Base-by-base conservation (phyloP, 1,140 invertebrate genomes). In the Vanessa tameamea region DNA sequence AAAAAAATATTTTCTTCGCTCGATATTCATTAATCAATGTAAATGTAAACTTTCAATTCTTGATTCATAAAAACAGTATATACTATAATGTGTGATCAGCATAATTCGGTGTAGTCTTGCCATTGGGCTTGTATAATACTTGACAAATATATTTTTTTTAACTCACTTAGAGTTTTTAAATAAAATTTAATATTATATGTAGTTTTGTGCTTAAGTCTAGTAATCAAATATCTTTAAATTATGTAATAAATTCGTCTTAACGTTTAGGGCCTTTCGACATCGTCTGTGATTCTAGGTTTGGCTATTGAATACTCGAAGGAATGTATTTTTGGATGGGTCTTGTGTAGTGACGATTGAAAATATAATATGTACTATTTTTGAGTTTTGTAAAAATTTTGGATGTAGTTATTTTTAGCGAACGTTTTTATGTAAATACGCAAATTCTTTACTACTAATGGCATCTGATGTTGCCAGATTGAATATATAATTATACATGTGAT, bases 221-320 rank as follows among this genome's bases (percentile, higher is more conserved):
- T 57, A 57, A 13, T 57, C 9, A 57, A 12, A 9, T 16, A 57
- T 23, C 20, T 53, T 53, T 53, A 53, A 55, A 67, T 14, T 23
- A 43, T 53, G 23, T 23, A 53, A 53, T 55, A 3, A 37, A 68
- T 68, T 68, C 53, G 53, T 68, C 66, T 68, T 57, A 47, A 47
- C 15, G 47, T 53, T 68, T 61, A 64, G 51, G 69, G 69, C 69
- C 69, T 71, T 64, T 63, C 14, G 14, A 71, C 69, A 48, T 48
- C 51, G 64, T 73, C 71, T 73, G 71, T 73, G 71, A 73, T 67
- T 71, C 71, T 61, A 69, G 31, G 64, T 61, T 64, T 73, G 51
- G 64, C 59, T 64, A 43, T 71, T 14, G 43, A 63, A 72, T 72
- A 57, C 23, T 72, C 64, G 53, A 67, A 15, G 64, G 64, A 67